Evolutionary conservation across 2,797 vertebrate species (phyloP), one percentile per base, ranked within the genome.

Genomic region (Micrastur ruficollis): DNA sequence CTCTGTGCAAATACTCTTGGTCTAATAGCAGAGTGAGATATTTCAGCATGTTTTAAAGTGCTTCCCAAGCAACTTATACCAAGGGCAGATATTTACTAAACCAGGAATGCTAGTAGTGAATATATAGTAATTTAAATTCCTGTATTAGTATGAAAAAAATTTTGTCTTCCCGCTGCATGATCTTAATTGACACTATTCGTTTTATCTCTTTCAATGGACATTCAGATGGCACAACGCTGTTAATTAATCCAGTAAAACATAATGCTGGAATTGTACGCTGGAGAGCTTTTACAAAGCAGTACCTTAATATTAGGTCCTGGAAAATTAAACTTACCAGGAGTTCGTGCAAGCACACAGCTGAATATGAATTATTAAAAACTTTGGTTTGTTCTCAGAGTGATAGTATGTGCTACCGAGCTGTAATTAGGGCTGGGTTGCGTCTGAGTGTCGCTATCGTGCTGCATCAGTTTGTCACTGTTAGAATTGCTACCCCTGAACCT

Each of bases 401-500:
- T 46, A 67, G 52, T 71, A 63, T 2, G 2, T 91, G 42, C 83
- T 90, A 79, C 73, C 63, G 70, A 89, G 25, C 49, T 91, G 84
- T 93, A 91, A 91, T 97, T 96, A 96, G 25, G 65, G 53, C 66
- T 93, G 81, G 36, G 36, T n/a, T 76, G 72, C 2, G 0, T 88
- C 44, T 81, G 68, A 89, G 53, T 59, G 75, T 93, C 87, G 36
- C 63, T 95, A 36, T 94, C 73, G 0, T 40, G 47, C 70, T 95
- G 52, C 67, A 80, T 92, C 44, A 11, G 65, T 88, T 96, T 90
- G 91, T 81, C 65, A 53, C 79, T 84, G 50, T 61, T 66, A 50
- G 47, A 82, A 74, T 73, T 58, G 61, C 78, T 96, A 63, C 36
- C 84, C 65, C 87, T 81, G 80, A 95, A 97, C 81, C 78, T 94